Evolutionary conservation across 1,140 invertebrate species (phyloP).

Genomic region (Euglossa dilemma): DNA sequence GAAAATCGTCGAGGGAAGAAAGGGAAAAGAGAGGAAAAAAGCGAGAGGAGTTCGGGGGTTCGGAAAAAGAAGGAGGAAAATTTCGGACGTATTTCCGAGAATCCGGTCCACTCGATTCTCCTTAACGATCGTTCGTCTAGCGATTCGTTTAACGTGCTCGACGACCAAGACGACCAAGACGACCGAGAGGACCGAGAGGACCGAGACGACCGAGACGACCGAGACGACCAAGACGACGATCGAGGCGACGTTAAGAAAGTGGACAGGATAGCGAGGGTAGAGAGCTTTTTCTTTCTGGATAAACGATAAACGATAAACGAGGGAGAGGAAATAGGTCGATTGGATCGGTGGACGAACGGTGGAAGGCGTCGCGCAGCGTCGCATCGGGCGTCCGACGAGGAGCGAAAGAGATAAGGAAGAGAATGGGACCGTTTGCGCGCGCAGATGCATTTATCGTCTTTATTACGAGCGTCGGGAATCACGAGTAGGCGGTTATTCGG

Average conservation of each 20-base stretch:
- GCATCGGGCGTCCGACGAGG: too few species aligned
- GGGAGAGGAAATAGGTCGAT: conserved; percentile 25
- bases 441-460: conserved; percentile 40
- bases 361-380: too few species aligned
- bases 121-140: conserved; percentile 17
- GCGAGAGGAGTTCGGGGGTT: too few species aligned
- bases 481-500: conserved; percentile 32
- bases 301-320: too few species aligned
- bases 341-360: not conserved
- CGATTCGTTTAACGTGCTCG: too few species aligned
- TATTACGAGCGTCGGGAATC: conserved; percentile 33
- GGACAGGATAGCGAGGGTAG: too few species aligned
- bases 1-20: not conserved
- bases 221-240: too few species aligned
- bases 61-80: not conserved
- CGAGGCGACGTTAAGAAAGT: too few species aligned
- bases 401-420: not conserved
- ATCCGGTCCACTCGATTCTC: not conserved
- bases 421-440: not conserved
- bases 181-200: too few species aligned
- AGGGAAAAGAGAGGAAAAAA: not conserved
- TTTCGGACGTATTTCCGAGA: not conserved
- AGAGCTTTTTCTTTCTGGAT: too few species aligned
- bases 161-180: not conserved
- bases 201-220: too few species aligned